Percentiles rank a stretch among this genome's conserved stretches.
phyloP scores from a whole-genome alignment of 2,797 vertebrate species.

The Anas capensis region DNA sequence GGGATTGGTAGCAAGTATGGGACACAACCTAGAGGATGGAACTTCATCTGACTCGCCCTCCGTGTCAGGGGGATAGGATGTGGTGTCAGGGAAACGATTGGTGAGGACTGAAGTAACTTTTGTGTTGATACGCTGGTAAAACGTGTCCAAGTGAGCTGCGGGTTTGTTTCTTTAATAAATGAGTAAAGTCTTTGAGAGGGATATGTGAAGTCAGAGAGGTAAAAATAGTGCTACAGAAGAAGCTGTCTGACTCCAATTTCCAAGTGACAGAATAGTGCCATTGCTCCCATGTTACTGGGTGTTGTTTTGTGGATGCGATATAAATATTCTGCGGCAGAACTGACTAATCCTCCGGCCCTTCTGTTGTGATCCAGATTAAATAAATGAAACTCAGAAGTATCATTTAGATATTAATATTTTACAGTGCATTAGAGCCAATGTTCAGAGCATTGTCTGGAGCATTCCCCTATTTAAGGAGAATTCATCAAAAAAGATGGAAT shows the following conservation, averaged over 20 bases:
- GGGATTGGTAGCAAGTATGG: background rate
- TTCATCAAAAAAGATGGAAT: constrained; percentile 32
- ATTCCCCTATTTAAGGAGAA: background rate
- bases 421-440: background rate
- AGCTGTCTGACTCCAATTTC: background rate
- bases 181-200: background rate
- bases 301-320: constrained; percentile 24
- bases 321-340: constrained; percentile 47
- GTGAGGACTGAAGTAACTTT: constrained; percentile 30
- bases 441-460: background rate
- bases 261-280: constrained; percentile 1
- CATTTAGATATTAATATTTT: constrained; percentile 53
- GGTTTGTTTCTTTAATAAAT: background rate
- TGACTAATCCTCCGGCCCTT: constrained; percentile 66
- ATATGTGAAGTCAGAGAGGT: background rate
- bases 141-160: background rate
- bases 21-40: background rate
- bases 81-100: constrained; percentile 18
- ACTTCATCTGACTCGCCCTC: background rate
- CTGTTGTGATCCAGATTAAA: constrained; percentile 71
- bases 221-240: constrained; percentile 40
- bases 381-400: constrained; percentile 30
- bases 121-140: background rate
- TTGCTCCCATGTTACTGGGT: background rate
- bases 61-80: background rate